A percentile compares a stretch with the other conserved stretches of the same genome.
These are phyloP conservation scores for Idaea biselata DNA, from an alignment of 2,888 invertebrate genomes.

Conservation along the genomic window DNA sequence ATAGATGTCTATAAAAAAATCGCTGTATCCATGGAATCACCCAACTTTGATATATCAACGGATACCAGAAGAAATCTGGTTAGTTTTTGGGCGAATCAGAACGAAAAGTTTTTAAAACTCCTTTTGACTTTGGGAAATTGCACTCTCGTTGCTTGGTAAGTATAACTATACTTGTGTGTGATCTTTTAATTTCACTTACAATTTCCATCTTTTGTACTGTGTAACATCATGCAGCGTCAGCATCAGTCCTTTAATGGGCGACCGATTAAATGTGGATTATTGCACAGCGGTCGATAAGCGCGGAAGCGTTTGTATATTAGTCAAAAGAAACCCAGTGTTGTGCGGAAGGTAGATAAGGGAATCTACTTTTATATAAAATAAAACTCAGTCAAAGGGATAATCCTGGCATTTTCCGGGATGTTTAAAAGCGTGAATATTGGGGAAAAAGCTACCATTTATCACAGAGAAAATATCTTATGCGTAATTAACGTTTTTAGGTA, in stretches of 20 bases:
- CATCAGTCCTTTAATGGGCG: no score
- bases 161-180: constrained; percentile 25
- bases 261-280: no score
- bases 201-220: neutral
- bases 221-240: no score
- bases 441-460: neutral
- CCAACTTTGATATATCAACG: constrained; percentile 56
- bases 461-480: neutral
- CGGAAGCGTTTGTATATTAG: neutral
- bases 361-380: neutral
- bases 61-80: constrained; percentile 44
- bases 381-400: neutral
- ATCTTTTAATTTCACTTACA: neutral
- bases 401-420: neutral
- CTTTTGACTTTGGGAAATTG: constrained; percentile 52
- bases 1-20: constrained; percentile 49
- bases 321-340: neutral
- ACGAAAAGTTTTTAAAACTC: constrained; percentile 50
- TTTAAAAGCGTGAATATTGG: neutral
- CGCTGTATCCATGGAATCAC: constrained; percentile 57
- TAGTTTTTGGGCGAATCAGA: constrained; percentile 48
- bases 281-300: no score
- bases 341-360: neutral
- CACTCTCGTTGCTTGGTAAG: constrained; percentile 52
- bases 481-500: constrained; percentile 45